phyloP scores from a whole-genome alignment of 2,888 invertebrate genomes.

The Eupithecia subfuscata region DNA sequence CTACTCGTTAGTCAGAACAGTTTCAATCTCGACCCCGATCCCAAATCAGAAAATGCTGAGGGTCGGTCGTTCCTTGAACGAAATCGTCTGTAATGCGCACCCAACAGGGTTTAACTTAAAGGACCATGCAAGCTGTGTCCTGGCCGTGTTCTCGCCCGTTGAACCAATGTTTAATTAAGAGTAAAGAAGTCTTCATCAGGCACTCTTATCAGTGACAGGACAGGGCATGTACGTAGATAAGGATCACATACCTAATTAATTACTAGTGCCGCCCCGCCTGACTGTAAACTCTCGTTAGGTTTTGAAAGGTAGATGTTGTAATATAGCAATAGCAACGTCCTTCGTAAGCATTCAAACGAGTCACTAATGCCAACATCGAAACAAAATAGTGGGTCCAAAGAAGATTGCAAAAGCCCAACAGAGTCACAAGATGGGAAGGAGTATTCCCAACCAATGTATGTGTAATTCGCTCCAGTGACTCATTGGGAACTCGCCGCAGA shows the following conservation, averaged over 20 bases:
- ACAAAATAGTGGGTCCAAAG: too few species aligned
- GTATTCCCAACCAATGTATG: not conserved
- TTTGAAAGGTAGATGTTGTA: not conserved
- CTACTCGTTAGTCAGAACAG: not conserved
- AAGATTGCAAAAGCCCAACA: not conserved
- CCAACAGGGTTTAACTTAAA: too few species aligned
- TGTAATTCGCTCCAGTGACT: not conserved
- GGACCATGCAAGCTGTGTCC: too few species aligned
- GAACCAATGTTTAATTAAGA: not conserved
- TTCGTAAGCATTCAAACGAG: not conserved
- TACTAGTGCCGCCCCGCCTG: not conserved
- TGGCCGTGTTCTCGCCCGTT: not conserved
- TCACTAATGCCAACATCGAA: not conserved
- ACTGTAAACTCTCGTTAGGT: not conserved
- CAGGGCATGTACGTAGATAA: not conserved
- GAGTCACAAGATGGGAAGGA: not conserved
- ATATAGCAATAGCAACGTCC: not conserved
- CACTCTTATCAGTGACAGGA: not conserved
- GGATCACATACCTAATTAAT: not conserved
- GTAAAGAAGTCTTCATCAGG: not conserved
- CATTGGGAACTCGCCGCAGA: not conserved
- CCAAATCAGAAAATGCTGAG: not conserved
- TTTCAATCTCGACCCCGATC: not conserved
- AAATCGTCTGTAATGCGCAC: not conserved
- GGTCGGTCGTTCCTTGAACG: not conserved